phyloP scores from a whole-genome alignment of 2,888 invertebrate genomes.

The Synergus japonicus region DNA sequence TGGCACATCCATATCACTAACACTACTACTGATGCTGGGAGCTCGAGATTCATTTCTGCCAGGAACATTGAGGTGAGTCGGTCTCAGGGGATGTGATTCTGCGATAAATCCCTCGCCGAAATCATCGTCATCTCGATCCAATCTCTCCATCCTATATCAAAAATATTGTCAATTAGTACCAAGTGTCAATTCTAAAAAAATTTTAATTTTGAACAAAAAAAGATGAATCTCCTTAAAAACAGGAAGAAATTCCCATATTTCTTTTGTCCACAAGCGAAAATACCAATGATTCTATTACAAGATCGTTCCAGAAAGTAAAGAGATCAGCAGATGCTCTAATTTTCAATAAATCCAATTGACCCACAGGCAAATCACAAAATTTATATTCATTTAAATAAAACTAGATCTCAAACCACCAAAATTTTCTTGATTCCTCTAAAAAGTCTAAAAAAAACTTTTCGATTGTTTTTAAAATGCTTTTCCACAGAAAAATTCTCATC shows the following conservation, averaged over 20 bases:
- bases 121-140: constrained; percentile 75
- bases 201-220: too few relatives aligned
- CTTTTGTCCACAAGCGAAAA: too few relatives aligned
- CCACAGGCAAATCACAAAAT: not conserved
- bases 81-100: constrained; percentile 80
- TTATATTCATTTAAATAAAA: too few relatives aligned
- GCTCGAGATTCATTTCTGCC: constrained; percentile 74
- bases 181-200: not conserved
- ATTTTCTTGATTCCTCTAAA: too few relatives aligned
- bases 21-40: constrained; percentile 79
- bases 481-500: not conserved
- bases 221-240: too few relatives aligned
- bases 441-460: too few relatives aligned
- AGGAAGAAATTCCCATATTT: not conserved
- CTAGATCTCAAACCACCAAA: too few relatives aligned
- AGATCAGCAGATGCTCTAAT: not conserved
- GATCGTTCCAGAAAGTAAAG: not conserved
- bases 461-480: too few relatives aligned
- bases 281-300: too few relatives aligned
- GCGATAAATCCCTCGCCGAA: constrained; percentile 80
- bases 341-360: not conserved
- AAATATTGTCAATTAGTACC: constrained; percentile 1
- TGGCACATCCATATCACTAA: constrained; percentile 80
- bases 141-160: constrained; percentile 59
- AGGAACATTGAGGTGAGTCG: constrained; percentile 78